Conservation (phyloP, 2,113 vertebrate species). For the Puffinus mauretanicus region DNA sequence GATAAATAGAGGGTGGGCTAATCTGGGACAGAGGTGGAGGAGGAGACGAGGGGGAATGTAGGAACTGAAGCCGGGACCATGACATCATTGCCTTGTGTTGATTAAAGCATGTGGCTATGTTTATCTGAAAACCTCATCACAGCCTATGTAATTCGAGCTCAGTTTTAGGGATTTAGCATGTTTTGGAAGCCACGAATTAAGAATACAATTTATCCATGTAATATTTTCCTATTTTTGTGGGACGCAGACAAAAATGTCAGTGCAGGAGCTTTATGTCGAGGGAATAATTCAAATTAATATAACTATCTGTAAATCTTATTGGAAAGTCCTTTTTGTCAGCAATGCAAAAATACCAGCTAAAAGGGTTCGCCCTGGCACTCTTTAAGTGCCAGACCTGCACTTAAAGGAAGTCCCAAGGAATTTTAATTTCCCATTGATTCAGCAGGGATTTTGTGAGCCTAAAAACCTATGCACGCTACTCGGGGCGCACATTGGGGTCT, state of each 20-base stretch:
- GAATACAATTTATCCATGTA: neutral
- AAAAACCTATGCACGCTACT: neutral
- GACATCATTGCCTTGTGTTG: slow-evolving; percentile 14
- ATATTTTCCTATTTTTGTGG: neutral
- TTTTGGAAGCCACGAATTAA: slow-evolving; percentile 23
- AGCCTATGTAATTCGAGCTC: neutral
- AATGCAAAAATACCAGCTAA: neutral
- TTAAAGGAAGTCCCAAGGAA: neutral
- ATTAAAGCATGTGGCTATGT: slow-evolving; percentile 11
- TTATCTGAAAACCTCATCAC: slow-evolving; percentile 38
- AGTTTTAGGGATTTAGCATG: slow-evolving; percentile 3
- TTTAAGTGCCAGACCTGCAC: neutral
- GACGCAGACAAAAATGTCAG: neutral
- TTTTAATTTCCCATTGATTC: slow-evolving; percentile 19
- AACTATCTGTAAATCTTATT: neutral
- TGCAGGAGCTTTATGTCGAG: neutral
- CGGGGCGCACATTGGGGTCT: rapidly evolving
- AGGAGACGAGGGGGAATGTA: neutral
- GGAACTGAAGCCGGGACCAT: neutral
- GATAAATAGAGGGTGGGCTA: neutral
- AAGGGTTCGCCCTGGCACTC: neutral
- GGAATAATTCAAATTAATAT: neutral
- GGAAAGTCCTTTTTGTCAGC: neutral
- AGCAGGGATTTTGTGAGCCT: neutral
- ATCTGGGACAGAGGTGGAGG: neutral